Evolutionary conservation across 2,888 invertebrate species (phyloP).

Genomic region (Platypus cylindrus): DNA sequence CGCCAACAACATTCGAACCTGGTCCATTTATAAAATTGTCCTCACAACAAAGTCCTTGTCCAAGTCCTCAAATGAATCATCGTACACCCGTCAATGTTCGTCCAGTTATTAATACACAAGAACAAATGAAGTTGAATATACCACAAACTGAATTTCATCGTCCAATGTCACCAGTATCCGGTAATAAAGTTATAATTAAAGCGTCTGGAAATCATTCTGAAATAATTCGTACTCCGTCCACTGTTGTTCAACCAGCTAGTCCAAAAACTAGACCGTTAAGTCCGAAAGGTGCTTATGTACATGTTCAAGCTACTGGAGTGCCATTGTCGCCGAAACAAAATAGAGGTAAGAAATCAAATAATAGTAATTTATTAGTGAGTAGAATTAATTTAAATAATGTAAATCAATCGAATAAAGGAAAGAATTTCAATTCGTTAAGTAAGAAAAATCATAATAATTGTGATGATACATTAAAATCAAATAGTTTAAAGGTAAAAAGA

Average conservation of each 20-base stretch:
- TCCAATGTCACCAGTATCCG: conserved; percentile 51
- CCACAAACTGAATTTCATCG: conserved; percentile 23
- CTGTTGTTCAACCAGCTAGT: conserved; percentile 46
- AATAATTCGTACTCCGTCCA: conserved; percentile 46
- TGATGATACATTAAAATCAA: conserved; percentile 8
- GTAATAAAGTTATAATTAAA: conserved; percentile 40
- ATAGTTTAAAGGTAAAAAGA: conserved; percentile 43
- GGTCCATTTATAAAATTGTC: conserved; percentile 68
- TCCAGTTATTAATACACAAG: conserved; percentile 28
- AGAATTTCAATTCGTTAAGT: conserved; percentile 10
- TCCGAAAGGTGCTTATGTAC: conserved; percentile 52
- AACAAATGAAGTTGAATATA: conserved; percentile 18
- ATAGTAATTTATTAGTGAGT: conserved; percentile 6
- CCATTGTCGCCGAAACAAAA: conserved; percentile 44
- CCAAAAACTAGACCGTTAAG: conserved; percentile 32
- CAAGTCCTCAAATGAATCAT: conserved; percentile 41
- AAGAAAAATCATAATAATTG: conserved; percentile 4
- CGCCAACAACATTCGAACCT: conserved; percentile 75
- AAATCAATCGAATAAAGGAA: conserved; percentile 1
- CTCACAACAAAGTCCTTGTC: conserved; percentile 28
- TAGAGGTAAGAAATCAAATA: conserved; percentile 51
- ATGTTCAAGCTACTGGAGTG: conserved; percentile 53
- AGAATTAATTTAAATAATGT: conserved; percentile 11
- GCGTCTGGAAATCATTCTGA: conserved; percentile 36
- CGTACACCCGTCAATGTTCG: conserved; percentile 34